Conservation (phyloP, 2,113 vertebrate species). For the Cepphus grylle region DNA sequence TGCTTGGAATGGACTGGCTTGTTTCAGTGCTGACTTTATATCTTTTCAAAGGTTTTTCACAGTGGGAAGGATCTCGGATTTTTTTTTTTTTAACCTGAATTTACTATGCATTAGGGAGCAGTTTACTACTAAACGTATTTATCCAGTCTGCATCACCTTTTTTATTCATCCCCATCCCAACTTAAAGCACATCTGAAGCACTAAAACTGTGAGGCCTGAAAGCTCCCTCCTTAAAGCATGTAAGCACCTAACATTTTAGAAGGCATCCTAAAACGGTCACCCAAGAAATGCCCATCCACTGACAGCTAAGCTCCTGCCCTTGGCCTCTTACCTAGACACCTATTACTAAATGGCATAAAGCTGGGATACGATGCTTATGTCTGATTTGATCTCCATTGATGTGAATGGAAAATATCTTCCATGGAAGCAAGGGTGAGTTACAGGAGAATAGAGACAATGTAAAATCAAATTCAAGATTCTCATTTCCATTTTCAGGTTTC, state of each 20-base stretch:
- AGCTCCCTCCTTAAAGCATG: not conserved
- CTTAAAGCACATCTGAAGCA: not conserved
- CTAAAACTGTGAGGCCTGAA: not conserved
- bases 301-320: not conserved
- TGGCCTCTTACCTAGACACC: not conserved
- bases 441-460: not conserved
- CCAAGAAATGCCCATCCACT: not conserved
- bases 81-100: not conserved
- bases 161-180: not conserved
- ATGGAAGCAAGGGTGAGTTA: not conserved
- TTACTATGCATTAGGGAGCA: not conserved
- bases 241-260: not conserved
- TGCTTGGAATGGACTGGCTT: not conserved
- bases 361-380: not conserved
- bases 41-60: not conserved
- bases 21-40: not conserved
- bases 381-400: not conserved
- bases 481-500: not conserved
- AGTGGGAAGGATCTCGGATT: not conserved
- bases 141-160: not conserved
- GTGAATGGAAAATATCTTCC: not conserved
- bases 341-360: not conserved
- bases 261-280: not conserved
- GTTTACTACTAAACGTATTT: not conserved
- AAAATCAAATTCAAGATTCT: not conserved